Percentiles rank a stretch among this genome's conserved stretches.
phyloP scores from a whole-genome alignment of 2,797 vertebrate species.

The Onychomys leucogaster region DNA sequence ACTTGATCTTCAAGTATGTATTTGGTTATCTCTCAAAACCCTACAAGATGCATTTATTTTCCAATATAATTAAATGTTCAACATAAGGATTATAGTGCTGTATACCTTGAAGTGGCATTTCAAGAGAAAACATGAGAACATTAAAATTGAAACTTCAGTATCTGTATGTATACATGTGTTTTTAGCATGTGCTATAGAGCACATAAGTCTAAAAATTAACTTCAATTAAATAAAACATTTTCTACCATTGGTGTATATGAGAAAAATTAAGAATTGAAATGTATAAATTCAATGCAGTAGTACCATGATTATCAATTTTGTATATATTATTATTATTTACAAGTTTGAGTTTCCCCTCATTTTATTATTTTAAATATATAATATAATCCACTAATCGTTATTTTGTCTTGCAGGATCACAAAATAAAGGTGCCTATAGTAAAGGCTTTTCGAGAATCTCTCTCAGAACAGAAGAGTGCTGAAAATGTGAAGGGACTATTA shows the following conservation, averaged over 20 bases:
- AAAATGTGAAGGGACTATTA: not conserved
- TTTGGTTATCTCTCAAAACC: not conserved
- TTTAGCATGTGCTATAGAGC: not conserved
- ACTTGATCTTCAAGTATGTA: not conserved
- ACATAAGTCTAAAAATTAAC: not conserved
- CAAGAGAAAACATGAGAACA: conserved; percentile 20
- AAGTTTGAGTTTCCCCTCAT: not conserved
- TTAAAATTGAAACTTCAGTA: not conserved
- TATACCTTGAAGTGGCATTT: not conserved
- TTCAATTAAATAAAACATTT: conserved; percentile 34
- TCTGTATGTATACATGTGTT: not conserved
- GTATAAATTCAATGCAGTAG: not conserved
- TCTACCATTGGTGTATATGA: not conserved
- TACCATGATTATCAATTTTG: not conserved
- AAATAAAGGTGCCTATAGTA: conserved; percentile 33
- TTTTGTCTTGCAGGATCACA: conserved; percentile 11
- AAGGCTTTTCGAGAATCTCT: not conserved
- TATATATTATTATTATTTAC: not conserved
- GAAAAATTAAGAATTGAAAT: conserved; percentile 16
- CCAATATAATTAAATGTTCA: not conserved
- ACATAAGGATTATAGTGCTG: not conserved
- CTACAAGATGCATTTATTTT: not conserved
- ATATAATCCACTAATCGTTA: conserved; percentile 33
- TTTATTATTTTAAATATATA: conserved; percentile 52
- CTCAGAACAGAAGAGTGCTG: not conserved